A percentile compares a stretch with the other conserved stretches of the same genome.
These are phyloP conservation scores for Ochlodes sylvanus DNA, from an alignment of 2,888 invertebrate genomes.

Conservation along the genomic window DNA sequence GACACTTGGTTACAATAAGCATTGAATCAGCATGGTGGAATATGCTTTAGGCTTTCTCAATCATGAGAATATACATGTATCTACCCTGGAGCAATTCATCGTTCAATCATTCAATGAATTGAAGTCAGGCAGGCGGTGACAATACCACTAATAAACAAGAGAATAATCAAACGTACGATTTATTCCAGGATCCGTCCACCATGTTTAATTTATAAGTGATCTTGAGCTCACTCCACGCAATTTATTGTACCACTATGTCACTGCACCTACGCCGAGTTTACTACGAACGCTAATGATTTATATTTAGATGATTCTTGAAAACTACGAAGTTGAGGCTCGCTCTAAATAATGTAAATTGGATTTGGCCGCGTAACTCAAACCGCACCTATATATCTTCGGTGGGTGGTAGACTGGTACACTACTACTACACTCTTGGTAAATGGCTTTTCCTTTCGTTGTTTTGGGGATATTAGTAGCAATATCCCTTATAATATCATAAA, in stretches of 20 bases:
- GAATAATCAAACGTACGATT: conserved; percentile 11
- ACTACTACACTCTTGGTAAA: not conserved
- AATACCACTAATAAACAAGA: conserved; percentile 3
- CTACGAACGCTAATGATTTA: conserved; percentile 13
- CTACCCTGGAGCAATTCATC: too few species aligned
- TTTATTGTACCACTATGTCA: conserved; percentile 23
- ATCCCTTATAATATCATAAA: too few species aligned
- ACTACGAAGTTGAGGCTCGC: not conserved
- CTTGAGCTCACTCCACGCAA: not conserved
- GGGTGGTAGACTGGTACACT: too few species aligned
- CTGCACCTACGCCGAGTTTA: conserved; percentile 23
- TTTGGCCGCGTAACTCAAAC: not conserved
- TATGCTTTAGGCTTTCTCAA: too few species aligned
- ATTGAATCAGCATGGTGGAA: too few species aligned
- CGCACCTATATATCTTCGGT: not conserved
- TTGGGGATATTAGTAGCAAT: not conserved
- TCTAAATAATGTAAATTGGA: conserved; percentile 1
- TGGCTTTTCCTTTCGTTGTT: not conserved
- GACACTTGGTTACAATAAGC: too few species aligned
- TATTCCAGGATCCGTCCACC: conserved; percentile 4
- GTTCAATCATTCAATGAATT: too few species aligned
- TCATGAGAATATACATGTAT: too few species aligned
- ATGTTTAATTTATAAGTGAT: conserved; percentile 18
- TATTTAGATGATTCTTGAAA: conserved; percentile 8
- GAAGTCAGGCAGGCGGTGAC: not conserved